Evolutionary conservation across 2,113 vertebrate genomes (phyloP), one percentile per base, ranked within the genome.

Genomic region (Zonotrichia leucophrys): DNA sequence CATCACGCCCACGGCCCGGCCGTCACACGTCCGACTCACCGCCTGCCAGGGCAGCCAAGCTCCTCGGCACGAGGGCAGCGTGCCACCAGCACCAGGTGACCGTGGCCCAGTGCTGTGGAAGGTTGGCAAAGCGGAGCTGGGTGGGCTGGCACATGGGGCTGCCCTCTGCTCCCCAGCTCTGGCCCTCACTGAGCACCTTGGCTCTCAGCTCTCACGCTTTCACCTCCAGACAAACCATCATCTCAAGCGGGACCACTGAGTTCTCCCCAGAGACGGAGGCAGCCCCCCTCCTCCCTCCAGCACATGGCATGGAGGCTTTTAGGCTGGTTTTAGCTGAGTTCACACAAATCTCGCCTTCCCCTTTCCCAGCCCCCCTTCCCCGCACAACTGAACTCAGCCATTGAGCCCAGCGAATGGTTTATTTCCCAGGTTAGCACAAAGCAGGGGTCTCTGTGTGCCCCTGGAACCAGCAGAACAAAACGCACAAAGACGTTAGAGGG

Each of bases 381-480:
- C 0, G 5, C 0, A 6, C 91, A 90, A 96, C 94, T 95, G 90
- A 95, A 92, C 90, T 85, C 93, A 86, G 94, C 95, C 95, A 93
- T 92, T 96, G 93, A 91, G 90, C 91, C 92, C 90, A 92, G 81
- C 85, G 85, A 89, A 80, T 86, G 94, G 94, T 93, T 97, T 96
- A 97, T 97, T 97, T 97, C 96, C 96, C 97, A 97, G 96, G 96
- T 97, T 96, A 91, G 94, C 95, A 95, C 97, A 97, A 95, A 96
- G 91, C 94, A 87, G 94, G 97, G 95, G 95, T 95, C 96, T 96
- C 91, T 92, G 68, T 90, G 53, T 95, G 95, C 80, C 96, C 96
- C 96, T 94, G 96, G 44, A 97, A 97, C 91, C 68, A 97, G 96
- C 96, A 97, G 97, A 97, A 97, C 97, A 97, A 97, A 97, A 97